Percentiles rank a stretch among this genome's conserved stretches.
phyloP scores from a whole-genome alignment of 2,113 vertebrate genomes.

The Rhipidura dahli region DNA sequence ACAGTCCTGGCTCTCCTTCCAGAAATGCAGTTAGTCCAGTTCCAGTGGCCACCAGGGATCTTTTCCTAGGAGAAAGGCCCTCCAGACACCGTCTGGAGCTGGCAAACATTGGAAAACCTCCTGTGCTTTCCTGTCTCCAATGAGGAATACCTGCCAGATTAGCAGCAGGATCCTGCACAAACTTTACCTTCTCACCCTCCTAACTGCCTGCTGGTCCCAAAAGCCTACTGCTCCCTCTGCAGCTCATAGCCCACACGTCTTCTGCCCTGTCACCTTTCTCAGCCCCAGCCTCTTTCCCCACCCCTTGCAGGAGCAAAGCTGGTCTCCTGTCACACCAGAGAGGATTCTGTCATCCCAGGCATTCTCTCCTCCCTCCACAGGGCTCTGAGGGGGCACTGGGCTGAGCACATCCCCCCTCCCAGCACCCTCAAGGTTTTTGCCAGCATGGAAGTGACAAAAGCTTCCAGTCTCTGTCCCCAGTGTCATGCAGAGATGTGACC shows the following conservation, averaged over 20 bases:
- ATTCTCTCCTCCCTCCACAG: fast-evolving
- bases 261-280: background rate
- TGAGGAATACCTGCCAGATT: background rate
- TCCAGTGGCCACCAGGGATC: background rate
- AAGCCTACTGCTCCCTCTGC: background rate
- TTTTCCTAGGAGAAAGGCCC: background rate
- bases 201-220: background rate
- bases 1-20: background rate
- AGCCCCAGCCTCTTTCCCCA: fast-evolving
- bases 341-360: background rate
- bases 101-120: background rate
- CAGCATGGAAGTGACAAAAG: background rate
- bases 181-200: background rate
- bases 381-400: fast-evolving
- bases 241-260: background rate
- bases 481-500: fast-evolving
- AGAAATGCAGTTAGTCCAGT: background rate
- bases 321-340: background rate
- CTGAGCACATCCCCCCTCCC: background rate
- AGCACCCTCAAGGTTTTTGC: background rate
- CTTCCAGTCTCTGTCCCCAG: background rate
- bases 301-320: background rate
- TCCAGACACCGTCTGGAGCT: background rate
- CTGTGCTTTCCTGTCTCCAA: background rate
- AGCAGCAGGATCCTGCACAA: background rate